Conservation (phyloP, 2,797 vertebrate genomes). For the Argyrosomus regius region DNA sequence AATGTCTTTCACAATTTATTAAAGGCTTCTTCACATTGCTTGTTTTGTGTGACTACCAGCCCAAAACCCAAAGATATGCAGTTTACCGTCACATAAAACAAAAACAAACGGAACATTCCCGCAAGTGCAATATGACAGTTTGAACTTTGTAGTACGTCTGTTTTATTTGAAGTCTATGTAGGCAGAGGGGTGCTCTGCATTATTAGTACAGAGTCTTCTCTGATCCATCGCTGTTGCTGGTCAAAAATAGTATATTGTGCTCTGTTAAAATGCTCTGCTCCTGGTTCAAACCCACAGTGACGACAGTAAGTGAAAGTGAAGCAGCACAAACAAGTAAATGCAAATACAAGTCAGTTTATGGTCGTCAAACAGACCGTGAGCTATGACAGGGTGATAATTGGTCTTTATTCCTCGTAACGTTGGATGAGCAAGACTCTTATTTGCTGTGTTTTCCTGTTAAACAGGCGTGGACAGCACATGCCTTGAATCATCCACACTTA, state of each 20-base stretch:
- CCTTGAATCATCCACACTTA: slow-evolving; percentile 80
- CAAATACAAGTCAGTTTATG: background rate
- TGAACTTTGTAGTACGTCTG: background rate
- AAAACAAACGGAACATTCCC: background rate
- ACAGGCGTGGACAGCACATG: slow-evolving; percentile 66
- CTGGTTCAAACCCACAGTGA: background rate
- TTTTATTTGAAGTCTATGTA: background rate
- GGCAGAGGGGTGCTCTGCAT: background rate
- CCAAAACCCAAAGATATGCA: background rate
- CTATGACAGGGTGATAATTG: background rate
- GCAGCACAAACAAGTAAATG: slow-evolving; percentile 9
- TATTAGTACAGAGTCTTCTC: background rate
- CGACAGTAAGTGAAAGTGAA: slow-evolving; percentile 13
- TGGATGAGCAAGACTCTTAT: slow-evolving; percentile 30
- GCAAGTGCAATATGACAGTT: background rate
- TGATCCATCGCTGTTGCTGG: background rate
- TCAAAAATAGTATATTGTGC: slow-evolving; percentile 10
- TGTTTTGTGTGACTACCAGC: background rate
- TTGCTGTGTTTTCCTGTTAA: slow-evolving; percentile 54
- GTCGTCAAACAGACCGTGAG: background rate
- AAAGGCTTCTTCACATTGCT: no score
- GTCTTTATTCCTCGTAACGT: slow-evolving; percentile 22
- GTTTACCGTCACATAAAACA: background rate
- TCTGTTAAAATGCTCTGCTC: background rate
- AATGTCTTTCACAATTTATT: no score